Percentiles rank a stretch among this genome's conserved stretches.
Conservation (phyloP, 2,113 vertebrate species). For the Passer montanus region DNA sequence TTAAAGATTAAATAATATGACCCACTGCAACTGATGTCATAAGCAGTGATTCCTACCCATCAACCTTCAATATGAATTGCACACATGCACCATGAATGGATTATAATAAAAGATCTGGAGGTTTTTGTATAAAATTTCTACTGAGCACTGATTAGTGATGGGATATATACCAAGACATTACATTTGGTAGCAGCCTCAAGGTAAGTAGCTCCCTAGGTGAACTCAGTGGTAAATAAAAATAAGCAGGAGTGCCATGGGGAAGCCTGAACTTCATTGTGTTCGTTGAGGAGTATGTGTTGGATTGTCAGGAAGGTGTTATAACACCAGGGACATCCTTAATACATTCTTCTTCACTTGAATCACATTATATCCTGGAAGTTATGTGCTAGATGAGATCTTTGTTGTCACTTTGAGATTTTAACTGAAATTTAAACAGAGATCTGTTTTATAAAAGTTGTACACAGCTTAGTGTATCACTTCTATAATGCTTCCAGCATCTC, state of each 20-base stretch:
- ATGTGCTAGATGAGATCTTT: neutral
- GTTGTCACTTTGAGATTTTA: neutral
- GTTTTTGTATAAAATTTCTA: neutral
- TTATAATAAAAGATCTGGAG: neutral
- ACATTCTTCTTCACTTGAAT: neutral
- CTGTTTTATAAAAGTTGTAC: neutral
- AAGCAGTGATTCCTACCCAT: neutral
- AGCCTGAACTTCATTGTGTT: neutral
- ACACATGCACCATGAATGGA: fast-evolving
- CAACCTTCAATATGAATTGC: neutral
- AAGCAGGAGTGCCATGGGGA: neutral
- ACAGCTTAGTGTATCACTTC: neutral
- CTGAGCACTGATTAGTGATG: neutral
- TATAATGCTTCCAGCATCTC: neutral
- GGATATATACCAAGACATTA: neutral
- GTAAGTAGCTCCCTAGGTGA: neutral
- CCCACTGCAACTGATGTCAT: neutral
- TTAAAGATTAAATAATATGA: neutral
- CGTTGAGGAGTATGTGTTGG: neutral
- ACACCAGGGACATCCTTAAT: neutral
- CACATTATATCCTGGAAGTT: neutral
- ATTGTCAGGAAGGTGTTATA: neutral
- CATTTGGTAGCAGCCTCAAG: neutral
- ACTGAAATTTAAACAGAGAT: neutral
- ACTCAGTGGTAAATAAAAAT: neutral